phyloP scores from a whole-genome alignment of 1,140 invertebrate species.

The Cydia pomonella region DNA sequence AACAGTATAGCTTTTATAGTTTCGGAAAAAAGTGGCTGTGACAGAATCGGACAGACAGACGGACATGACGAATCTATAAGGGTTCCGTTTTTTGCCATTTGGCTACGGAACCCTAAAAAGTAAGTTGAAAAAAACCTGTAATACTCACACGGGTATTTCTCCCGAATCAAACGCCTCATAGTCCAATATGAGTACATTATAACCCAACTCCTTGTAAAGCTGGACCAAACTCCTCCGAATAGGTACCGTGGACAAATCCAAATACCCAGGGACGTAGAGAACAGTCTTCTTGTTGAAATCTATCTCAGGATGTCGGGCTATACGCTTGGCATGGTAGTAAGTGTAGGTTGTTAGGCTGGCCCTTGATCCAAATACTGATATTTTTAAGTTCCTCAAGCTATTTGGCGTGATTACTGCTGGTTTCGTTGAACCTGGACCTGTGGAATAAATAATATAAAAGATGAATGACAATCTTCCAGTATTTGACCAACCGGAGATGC shows the following conservation, averaged over 20 bases:
- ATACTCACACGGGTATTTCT: neutral
- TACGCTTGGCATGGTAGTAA: neutral
- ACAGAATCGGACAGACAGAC: no score
- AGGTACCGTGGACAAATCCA: neutral
- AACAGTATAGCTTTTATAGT: no score
- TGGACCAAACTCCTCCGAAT: conserved; percentile 33
- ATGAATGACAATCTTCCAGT: neutral
- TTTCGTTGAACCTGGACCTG: neutral
- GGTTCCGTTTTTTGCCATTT: no score
- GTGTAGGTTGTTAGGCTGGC: neutral
- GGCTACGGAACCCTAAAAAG: no score
- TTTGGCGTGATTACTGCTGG: neutral
- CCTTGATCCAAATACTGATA: neutral
- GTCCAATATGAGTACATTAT: neutral
- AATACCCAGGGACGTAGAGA: neutral
- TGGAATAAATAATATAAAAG: neutral
- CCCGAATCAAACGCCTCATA: neutral
- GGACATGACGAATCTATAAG: no score
- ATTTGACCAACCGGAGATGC: no score
- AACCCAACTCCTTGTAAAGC: neutral
- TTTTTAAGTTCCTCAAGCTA: conserved; percentile 1
- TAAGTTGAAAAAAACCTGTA: neutral
- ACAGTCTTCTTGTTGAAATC: conserved; percentile 22
- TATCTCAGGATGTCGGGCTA: neutral
- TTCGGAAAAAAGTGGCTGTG: no score